Evolutionary conservation across 2,113 vertebrate species (phyloP).

Genomic region (Limanda limanda): DNA sequence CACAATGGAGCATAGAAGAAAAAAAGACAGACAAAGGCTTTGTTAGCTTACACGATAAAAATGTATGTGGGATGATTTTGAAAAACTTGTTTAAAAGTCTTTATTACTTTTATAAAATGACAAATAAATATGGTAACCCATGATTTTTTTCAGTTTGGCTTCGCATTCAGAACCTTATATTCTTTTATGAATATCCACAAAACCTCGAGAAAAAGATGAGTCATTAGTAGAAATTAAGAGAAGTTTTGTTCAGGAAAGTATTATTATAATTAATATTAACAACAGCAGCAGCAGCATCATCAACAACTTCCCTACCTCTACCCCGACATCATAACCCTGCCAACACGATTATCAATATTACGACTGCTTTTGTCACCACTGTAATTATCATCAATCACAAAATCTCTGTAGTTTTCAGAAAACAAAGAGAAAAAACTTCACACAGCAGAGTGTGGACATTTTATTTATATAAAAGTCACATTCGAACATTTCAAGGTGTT

Average conservation of each 20-base stretch:
- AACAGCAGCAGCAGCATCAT: neutral
- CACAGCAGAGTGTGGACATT: too few species aligned
- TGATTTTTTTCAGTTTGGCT: neutral
- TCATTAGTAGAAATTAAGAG: neutral
- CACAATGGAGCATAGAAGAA: constrained; percentile 26
- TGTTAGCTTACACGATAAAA: constrained; percentile 26
- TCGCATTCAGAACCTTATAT: neutral
- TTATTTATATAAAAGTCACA: neutral
- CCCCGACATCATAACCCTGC: neutral
- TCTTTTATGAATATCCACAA: neutral
- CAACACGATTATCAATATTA: constrained; percentile 1
- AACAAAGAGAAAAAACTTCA: neutral
- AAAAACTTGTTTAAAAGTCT: neutral
- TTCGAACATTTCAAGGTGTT: neutral
- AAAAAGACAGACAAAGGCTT: constrained; percentile 28
- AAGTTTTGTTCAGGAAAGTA: neutral
- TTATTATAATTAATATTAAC: neutral
- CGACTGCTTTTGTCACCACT: neutral
- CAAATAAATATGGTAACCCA: neutral
- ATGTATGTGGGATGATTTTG: neutral
- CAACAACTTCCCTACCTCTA: neutral
- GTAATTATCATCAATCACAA: neutral
- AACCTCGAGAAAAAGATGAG: neutral
- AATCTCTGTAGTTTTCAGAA: neutral
- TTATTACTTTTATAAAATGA: neutral